These are phyloP conservation scores for Sphaerophoria taeniata DNA, from an alignment of 2,888 invertebrate species.

Conservation along the genomic window DNA sequence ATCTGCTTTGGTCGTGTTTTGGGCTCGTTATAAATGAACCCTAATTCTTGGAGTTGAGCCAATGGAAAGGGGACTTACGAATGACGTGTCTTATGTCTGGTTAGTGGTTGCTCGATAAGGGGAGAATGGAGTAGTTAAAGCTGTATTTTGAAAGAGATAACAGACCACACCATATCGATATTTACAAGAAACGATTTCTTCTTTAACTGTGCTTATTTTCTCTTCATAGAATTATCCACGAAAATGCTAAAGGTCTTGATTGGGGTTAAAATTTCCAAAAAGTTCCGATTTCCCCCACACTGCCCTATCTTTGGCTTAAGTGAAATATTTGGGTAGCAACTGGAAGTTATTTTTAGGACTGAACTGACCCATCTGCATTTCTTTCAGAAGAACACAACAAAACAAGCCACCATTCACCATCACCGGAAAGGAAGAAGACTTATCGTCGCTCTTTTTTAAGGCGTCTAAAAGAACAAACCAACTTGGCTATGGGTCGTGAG, in stretches of 20 bases:
- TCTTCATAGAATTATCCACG: too few relatives aligned
- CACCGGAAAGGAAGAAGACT: constrained; percentile 52
- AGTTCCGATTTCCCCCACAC: too few relatives aligned
- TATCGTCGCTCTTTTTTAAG: constrained; percentile 23
- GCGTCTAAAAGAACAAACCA: neutral
- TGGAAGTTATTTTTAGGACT: constrained; percentile 1
- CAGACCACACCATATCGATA: too few relatives aligned
- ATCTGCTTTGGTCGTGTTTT: constrained; percentile 7
- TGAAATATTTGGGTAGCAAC: constrained; percentile 44
- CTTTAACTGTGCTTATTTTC: too few relatives aligned
- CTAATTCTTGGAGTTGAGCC: constrained; percentile 24
- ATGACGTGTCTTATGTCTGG: neutral
- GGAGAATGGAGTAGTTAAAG: too few relatives aligned
- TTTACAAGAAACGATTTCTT: too few relatives aligned
- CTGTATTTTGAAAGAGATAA: too few relatives aligned
- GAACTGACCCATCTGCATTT: constrained; percentile 34
- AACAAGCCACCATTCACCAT: constrained; percentile 13
- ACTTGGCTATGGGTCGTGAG: neutral
- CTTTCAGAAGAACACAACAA: constrained; percentile 40
- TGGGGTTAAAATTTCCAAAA: too few relatives aligned
- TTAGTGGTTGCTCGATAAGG: neutral
- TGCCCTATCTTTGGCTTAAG: too few relatives aligned
- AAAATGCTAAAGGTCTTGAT: too few relatives aligned
- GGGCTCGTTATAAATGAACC: constrained; percentile 19
- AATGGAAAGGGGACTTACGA: constrained; percentile 1